phyloP scores from a whole-genome alignment of 2,888 invertebrate species.

The Drosophila bunnanda region DNA sequence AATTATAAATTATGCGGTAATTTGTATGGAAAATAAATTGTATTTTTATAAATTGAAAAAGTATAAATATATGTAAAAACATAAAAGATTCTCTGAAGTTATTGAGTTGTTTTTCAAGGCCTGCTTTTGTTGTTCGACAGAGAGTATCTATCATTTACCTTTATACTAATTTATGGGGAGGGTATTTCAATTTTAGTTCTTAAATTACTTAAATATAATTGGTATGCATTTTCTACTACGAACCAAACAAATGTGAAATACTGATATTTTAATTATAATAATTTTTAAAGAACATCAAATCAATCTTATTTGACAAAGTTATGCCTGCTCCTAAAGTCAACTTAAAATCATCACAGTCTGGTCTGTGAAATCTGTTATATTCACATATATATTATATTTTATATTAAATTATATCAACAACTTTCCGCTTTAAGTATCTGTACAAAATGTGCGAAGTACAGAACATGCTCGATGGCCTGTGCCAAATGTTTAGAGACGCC shows the following conservation, averaged over 20 bases:
- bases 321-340: neutral
- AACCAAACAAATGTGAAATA: too few relatives aligned
- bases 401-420: neutral
- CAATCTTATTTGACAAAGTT: neutral
- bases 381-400: neutral
- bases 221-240: too few relatives aligned
- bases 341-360: neutral
- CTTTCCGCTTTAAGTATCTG: neutral
- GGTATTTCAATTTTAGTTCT: neutral
- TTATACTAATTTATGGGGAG: neutral
- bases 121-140: neutral
- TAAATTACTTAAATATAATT: neutral
- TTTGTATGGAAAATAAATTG: too few relatives aligned
- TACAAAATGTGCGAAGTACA: constrained; percentile 59
- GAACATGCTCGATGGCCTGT: constrained; percentile 51
- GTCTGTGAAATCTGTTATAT: too few relatives aligned
- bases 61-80: neutral
- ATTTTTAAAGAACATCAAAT: too few relatives aligned
- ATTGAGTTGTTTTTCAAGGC: neutral
- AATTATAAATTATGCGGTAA: constrained; percentile 1
- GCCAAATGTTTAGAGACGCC: constrained; percentile 49
- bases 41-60: neutral
- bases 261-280: too few relatives aligned
- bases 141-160: too few relatives aligned
- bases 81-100: neutral